Evolutionary conservation across 1,140 invertebrate species (phyloP), one percentile per base, ranked within the genome.

Genomic region (Onthophagus taurus): DNA sequence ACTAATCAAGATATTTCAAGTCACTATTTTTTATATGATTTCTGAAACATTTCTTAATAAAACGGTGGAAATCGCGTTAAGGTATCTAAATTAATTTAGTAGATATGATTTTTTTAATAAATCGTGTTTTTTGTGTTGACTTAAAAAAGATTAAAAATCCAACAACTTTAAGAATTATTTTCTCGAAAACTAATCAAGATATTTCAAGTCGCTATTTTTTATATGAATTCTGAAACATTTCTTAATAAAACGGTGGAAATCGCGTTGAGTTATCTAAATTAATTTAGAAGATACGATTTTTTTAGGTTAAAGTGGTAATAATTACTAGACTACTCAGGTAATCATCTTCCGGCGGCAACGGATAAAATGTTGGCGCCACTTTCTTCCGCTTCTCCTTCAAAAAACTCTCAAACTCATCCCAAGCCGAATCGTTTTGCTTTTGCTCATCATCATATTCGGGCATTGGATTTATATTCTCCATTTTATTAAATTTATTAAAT

Each of bases 341-440:
- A 8, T 41, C 38, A 4, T 41, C 38, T 18, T 41, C 20, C 16
- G 24, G 21, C 14, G 17, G 38, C 24, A 18, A 41, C 4, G 38
- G 38, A 29, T 41, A 41, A 18, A 20, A 41, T 3, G 38, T 9
- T 17, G 24, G 23, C 29, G 16, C 23, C 4, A 26, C 16, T 41
- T 29, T 41, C 14, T 41, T 41, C n/a, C 24, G 21, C 16, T n/a
- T 24, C 4, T 26, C 24, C 4, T 19, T 24, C 13, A 41, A 21
- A 5, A 41, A 41, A 13, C 29, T 41, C 0, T 21, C 24, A 29
- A 41, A 41, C n/a, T 41, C 38, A 2, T 41, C 38, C 38, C 38
- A 41, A 2, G 21, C 38, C 17, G 13, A 2, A 17, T 41, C 38
- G 13, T n/a, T 41, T 11, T 41, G 21, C 24, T 13, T 17, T n/a